Conservation (phyloP, 2,888 invertebrate species). For the Hirtodrosophila histrioides region DNA sequence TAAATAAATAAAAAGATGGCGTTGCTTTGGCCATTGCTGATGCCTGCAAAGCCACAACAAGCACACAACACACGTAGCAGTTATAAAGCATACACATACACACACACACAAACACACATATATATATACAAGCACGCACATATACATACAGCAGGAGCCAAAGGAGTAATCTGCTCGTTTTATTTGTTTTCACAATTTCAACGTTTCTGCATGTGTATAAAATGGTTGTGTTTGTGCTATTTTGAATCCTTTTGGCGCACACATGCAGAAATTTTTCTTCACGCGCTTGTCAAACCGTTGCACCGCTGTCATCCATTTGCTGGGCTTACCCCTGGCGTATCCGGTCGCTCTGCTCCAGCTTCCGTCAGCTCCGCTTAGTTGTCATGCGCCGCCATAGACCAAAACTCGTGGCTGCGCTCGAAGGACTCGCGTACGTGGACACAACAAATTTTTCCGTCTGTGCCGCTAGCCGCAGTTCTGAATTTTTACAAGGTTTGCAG, state of each 20-base stretch:
- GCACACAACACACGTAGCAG: constrained; percentile 65
- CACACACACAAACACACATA: constrained; percentile 10
- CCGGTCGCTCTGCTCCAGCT: constrained; percentile 6
- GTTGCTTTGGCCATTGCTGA: constrained; percentile 59
- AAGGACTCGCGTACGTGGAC: constrained; percentile 68
- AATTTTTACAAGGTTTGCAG: constrained; percentile 75
- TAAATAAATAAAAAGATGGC: constrained; percentile 77
- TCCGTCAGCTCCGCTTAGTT: constrained; percentile 59
- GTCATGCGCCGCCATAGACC: constrained; percentile 72
- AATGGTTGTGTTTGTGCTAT: constrained; percentile 29
- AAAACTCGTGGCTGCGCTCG: constrained; percentile 54
- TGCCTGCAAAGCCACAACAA: constrained; percentile 73
- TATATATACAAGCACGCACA: not conserved
- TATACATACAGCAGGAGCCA: constrained; percentile 6
- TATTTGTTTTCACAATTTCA: constrained; percentile 72
- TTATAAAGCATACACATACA: constrained; percentile 56
- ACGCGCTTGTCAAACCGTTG: constrained; percentile 77
- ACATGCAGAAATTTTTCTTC: constrained; percentile 77
- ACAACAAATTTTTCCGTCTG: constrained; percentile 46
- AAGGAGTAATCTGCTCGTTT: constrained; percentile 61
- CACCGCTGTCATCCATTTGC: constrained; percentile 73
- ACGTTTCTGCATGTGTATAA: constrained; percentile 42
- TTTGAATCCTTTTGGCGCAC: constrained; percentile 49
- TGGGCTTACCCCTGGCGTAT: constrained; percentile 31
- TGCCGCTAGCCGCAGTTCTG: constrained; percentile 48